Evolutionary conservation across 2,113 vertebrate species (phyloP), one percentile per base, ranked within the genome.

Genomic region (Agapornis roseicollis): DNA sequence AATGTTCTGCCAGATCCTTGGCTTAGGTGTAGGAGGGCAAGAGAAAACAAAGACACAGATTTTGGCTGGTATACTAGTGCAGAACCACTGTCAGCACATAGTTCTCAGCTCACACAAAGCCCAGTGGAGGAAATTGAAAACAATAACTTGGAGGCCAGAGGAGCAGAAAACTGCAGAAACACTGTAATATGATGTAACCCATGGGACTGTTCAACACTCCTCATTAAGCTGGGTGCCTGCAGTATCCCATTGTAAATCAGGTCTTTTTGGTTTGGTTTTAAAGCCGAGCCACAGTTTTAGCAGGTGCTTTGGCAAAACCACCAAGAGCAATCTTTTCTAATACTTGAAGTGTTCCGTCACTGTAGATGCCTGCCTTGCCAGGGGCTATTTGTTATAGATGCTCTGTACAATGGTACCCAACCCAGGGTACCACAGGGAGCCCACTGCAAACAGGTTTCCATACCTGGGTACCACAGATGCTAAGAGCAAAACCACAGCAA

Each of bases 41-140:
- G 41, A 86, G 85, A 93, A 93, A 95, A 91, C 29, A 94, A 77
- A 66, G 29, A 47, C 46, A 77, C 68, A 70, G 70, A 52, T 92
- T 91, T 80, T 92, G 88, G 88, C 92, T 86, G 74, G 73, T 24
- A 17, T 19, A 58, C 17, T 66, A 66, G 58, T 64, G 60, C 55
- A 91, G 80, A 91, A 89, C 65, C 53, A 47, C 44, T 35, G 41
- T 80, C 91, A 93, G 81, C 68, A 89, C 46, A 9, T 78, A 58
- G 44, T 91, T 91, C 72, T 83, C 53, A 66, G 63, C 63, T 83
- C 35, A 31, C 64, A 83, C 64, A 85, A 80, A 91, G 61, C 9
- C 17, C 81, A 85, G 46, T 1, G 2, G 33, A 85, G 8, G 37
- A 93, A 82, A 96, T 87, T 70, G 82, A 63, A 79, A 91, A 64